Base-by-base conservation (phyloP, 2,888 invertebrate genomes). In the Andrena flavipes region DNA sequence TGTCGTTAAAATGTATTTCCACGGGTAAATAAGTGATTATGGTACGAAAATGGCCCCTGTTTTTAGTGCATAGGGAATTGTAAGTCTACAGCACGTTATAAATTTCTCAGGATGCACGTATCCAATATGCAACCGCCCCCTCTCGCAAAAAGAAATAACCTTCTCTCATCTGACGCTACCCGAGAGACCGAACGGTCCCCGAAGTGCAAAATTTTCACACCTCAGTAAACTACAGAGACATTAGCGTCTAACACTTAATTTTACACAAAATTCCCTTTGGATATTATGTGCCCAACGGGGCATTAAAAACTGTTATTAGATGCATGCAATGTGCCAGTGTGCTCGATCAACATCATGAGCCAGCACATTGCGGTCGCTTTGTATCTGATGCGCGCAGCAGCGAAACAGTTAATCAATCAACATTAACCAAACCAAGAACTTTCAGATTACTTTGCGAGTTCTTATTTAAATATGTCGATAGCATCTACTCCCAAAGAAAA, bases 341-440 rank as follows among this genome's bases (percentile, higher is more conserved):
- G 65, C 23, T 13, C 23, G 33, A 68, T 68, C 16, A 71, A 35
- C 23, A 29, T 62, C 35, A 54, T 10, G 48, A 72, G 48, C 33
- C n/a, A 13, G 56, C 48, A 48, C 33, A 33, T 72, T 48, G 20
- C n/a, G 16, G 7, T 13, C 10, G 20, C 23, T 26, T 56, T 72
- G 29, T 62, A 10, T 63, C 26, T 49, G 29, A n/a, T 26, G 16
- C 48, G 13, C 8, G 7, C 35, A 2, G 10, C 23, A 10, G 6
- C 10, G 33, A 10, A 7, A 64, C 16, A 26, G 16, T 49, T 59
- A 33, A 76, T 76, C 76, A 20, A 73, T 76, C 59, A 73, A 76
- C 64, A 73, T 59, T 73, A 76, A 76, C 49, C 49, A 73, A 59
- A 49, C 5, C 63, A 26, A 20, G 49, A 49, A 76, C 64, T 56